Conservation (phyloP, 2,797 vertebrate genomes). For the Galaxias olidus region DNA sequence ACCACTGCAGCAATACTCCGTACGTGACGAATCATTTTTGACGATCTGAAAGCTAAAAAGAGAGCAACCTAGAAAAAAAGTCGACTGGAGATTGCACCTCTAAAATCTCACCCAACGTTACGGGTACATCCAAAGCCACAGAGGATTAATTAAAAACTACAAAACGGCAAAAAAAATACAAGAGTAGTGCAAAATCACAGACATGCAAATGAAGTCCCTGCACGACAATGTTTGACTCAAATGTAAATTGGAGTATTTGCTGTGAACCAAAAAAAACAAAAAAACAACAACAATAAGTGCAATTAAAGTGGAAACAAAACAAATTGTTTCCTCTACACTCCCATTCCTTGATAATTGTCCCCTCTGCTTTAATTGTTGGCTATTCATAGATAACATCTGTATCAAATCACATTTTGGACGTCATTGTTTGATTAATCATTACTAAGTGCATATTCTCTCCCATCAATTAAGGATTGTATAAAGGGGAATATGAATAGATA, state of each 20-base stretch:
- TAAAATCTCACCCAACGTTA: constrained; percentile 28
- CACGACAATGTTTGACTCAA: constrained; percentile 21
- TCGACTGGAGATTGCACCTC: background rate
- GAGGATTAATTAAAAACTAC: constrained; percentile 49
- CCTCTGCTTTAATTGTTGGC: background rate
- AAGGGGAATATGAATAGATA: background rate
- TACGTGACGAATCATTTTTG: too few relatives aligned
- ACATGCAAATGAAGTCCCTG: constrained; percentile 29
- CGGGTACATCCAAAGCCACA: constrained; percentile 30
- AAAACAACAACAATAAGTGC: constrained; percentile 17
- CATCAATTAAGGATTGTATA: too few relatives aligned
- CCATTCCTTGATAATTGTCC: background rate
- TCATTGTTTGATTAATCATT: too few relatives aligned
- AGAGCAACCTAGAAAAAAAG: background rate
- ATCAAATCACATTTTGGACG: too few relatives aligned
- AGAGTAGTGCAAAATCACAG: constrained; percentile 25
- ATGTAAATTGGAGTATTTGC: constrained; percentile 34
- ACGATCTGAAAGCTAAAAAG: too few relatives aligned
- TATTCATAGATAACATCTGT: background rate
- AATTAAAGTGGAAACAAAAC: constrained; percentile 27
- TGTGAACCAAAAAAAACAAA: background rate
- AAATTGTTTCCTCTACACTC: background rate
- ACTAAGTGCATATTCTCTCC: too few relatives aligned
- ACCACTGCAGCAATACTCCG: too few relatives aligned
- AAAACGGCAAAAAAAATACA: constrained; percentile 32